Conservation (phyloP, 2,797 vertebrate species). For the Poeciliopsis gracilis region DNA sequence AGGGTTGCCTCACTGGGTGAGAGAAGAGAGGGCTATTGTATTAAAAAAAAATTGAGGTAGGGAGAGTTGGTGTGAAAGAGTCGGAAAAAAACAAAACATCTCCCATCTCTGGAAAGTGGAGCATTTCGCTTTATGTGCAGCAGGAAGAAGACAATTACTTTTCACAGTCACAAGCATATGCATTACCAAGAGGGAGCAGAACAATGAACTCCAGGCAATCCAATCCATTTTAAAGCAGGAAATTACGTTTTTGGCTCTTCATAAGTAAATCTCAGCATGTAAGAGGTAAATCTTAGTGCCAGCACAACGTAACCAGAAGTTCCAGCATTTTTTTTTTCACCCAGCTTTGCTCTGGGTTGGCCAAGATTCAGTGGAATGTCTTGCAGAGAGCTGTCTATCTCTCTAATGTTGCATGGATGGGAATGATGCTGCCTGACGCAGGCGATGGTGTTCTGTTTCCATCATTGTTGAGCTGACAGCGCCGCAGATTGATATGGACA, state of each 20-base stretch:
- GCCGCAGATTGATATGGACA: slow-evolving; percentile 81
- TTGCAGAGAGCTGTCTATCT: slow-evolving; percentile 63
- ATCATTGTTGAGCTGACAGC: slow-evolving; percentile 80
- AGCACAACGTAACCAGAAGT: slow-evolving; percentile 1
- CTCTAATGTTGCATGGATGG: slow-evolving; percentile 72
- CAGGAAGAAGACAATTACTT: slow-evolving; percentile 70
- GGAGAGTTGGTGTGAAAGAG: slow-evolving; percentile 70
- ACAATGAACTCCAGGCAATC: slow-evolving; percentile 64
- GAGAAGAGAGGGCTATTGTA: slow-evolving; percentile 69
- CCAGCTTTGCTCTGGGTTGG: slow-evolving; percentile 8
- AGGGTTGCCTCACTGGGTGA: slow-evolving; percentile 70
- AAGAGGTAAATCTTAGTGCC: slow-evolving; percentile 9
- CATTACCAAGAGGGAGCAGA: slow-evolving; percentile 47
- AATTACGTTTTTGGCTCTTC: slow-evolving; percentile 53
- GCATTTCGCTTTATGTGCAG: slow-evolving; percentile 64
- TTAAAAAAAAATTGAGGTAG: slow-evolving; percentile 27
- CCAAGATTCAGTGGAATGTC: slow-evolving; percentile 58
- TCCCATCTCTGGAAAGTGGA: slow-evolving; percentile 63
- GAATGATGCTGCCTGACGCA: slow-evolving; percentile 52
- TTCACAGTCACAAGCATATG: slow-evolving; percentile 54
- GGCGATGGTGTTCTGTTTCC: slow-evolving; percentile 75
- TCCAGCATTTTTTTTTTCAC: not conserved
- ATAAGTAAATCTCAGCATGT: slow-evolving; percentile 2
- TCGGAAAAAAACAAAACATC: slow-evolving; percentile 74
- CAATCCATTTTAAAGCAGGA: slow-evolving; percentile 57